A percentile compares a stretch with the other conserved stretches of the same genome.
Evolutionary conservation across 2,797 vertebrate species (phyloP).

Genomic region (Cercopithecus mitis): DNA sequence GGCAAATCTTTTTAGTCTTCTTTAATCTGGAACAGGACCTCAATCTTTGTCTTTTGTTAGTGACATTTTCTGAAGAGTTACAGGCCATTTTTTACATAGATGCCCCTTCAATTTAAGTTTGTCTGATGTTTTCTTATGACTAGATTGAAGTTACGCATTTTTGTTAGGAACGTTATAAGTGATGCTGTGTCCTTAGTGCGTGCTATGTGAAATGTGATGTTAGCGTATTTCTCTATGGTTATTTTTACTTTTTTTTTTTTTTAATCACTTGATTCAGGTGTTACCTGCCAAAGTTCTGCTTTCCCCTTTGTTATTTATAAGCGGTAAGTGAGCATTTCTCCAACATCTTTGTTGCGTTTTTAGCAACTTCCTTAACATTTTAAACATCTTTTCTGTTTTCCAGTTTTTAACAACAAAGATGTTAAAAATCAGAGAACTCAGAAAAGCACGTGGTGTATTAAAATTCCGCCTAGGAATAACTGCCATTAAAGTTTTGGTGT

Average conservation of each 20-base stretch:
- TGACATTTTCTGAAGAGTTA: background rate
- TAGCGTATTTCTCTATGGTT: background rate
- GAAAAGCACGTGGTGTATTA: background rate
- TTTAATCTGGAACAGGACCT: background rate
- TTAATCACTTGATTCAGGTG: background rate
- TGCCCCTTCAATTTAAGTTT: background rate
- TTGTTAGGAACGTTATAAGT: background rate
- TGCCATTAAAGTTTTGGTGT: background rate
- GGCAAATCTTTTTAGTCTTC: background rate
- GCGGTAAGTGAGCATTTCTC: background rate
- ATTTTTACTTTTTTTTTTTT: background rate
- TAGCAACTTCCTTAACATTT: too few relatives aligned
- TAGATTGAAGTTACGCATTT: background rate
- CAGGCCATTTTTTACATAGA: background rate
- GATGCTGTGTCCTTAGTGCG: background rate
- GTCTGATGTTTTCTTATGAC: background rate
- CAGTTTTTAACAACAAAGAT: background rate
- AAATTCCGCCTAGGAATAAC: background rate
- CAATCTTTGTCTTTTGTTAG: background rate
- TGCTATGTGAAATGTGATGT: background rate
- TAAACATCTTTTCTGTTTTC: too few relatives aligned
- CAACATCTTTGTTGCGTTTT: too few relatives aligned
- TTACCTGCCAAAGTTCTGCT: background rate
- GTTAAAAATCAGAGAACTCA: background rate
- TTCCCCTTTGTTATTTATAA: background rate